phyloP scores from a whole-genome alignment of 2,797 vertebrate species.

The Cyprinella venusta region DNA sequence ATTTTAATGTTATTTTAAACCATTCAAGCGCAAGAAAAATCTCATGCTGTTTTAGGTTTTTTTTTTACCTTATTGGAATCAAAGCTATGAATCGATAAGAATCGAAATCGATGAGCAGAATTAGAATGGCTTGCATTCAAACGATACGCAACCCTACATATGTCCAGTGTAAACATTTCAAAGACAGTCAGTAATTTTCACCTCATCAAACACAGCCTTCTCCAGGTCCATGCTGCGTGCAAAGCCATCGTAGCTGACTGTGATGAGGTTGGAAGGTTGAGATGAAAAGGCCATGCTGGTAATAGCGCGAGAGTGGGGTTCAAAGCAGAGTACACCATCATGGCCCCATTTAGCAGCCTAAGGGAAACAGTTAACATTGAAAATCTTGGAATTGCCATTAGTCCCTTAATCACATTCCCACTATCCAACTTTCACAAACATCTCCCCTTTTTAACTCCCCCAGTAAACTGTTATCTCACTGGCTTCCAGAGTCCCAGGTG shows the following conservation, averaged over 20 bases:
- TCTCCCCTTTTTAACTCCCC: not conserved
- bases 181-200: conserved; percentile 55
- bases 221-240: conserved; percentile 86
- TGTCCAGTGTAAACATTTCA: not conserved
- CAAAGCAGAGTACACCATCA: conserved; percentile 76
- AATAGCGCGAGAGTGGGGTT: conserved; percentile 76
- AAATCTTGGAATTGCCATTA: not conserved
- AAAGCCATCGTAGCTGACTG: conserved; percentile 82
- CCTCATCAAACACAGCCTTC: conserved; percentile 84
- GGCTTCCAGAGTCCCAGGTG: conserved; percentile 87
- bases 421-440: not conserved
- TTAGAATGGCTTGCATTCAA: too few relatives aligned
- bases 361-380: not conserved
- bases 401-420: not conserved
- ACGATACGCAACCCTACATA: not conserved
- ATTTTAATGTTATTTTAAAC: too few relatives aligned
- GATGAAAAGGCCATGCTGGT: conserved; percentile 81
- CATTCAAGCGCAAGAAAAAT: too few relatives aligned
- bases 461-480: conserved; percentile 69
- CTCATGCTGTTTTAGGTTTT: too few relatives aligned
- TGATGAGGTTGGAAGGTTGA: conserved; percentile 81
- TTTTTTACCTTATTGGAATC: too few relatives aligned
- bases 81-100: too few relatives aligned
- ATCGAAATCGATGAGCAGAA: too few relatives aligned
- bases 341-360: conserved; percentile 74